A percentile compares a stretch with the other conserved stretches of the same genome.
These are phyloP conservation scores for Emydocephalus ijimae DNA, from an alignment of 2,113 vertebrate genomes.

Conservation along the genomic window DNA sequence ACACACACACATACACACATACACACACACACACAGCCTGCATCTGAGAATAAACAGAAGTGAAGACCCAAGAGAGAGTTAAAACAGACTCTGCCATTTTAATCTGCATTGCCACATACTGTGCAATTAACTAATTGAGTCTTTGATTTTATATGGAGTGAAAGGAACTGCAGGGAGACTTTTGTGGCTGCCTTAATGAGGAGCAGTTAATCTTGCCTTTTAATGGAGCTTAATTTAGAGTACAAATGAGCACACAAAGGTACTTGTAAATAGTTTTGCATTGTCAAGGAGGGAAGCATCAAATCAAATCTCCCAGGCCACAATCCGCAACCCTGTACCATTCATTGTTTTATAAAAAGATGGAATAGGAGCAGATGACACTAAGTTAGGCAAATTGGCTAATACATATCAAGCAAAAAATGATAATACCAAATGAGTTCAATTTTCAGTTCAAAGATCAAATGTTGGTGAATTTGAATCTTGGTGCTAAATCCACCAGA, in stretches of 20 bases:
- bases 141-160: constrained; percentile 9
- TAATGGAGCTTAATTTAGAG: constrained; percentile 4
- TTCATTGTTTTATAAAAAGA: not conserved
- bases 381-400: not conserved
- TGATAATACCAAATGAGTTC: not conserved
- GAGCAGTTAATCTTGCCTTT: constrained; percentile 15
- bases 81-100: not conserved
- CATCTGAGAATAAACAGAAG: not conserved
- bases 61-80: not conserved
- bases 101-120: not conserved
- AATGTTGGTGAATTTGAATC: not conserved
- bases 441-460: not conserved
- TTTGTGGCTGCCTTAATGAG: constrained; percentile 8
- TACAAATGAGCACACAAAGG: not conserved
- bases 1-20: too few species aligned
- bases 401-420: not conserved
- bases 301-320: not conserved
- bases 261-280: not conserved
- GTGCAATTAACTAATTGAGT: constrained; percentile 20
- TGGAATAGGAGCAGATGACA: not conserved
- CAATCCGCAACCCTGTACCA: not conserved
- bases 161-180: constrained; percentile 5
- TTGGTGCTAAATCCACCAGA: not conserved
- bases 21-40: not conserved
- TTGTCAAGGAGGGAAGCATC: not conserved